These are phyloP conservation scores for Sisyra terminalis DNA, from an alignment of 2,888 invertebrate species.

Conservation along the genomic window DNA sequence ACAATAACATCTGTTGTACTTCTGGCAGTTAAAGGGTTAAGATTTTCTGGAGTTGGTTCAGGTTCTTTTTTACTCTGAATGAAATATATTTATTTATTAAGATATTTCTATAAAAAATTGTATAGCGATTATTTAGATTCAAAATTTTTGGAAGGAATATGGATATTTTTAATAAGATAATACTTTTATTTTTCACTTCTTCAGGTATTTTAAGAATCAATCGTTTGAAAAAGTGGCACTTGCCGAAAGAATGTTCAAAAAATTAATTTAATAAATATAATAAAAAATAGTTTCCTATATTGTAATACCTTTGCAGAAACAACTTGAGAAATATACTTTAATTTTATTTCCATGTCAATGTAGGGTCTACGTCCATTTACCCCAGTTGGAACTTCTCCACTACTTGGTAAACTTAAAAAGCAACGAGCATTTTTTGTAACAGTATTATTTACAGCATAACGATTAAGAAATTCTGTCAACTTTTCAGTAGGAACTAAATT, in stretches of 20 bases:
- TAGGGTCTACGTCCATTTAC: conserved; percentile 23
- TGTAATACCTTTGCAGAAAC: conserved; percentile 11
- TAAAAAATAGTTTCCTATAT: too few species aligned
- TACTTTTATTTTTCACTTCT: too few species aligned
- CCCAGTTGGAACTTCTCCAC: conserved; percentile 12
- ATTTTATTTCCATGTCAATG: conserved; percentile 32
- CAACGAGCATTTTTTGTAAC: conserved; percentile 31
- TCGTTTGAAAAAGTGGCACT: too few species aligned
- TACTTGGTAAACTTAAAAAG: conserved; percentile 25
- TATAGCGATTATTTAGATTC: too few species aligned
- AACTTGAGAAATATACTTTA: conserved; percentile 22
- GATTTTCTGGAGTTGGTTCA: background rate
- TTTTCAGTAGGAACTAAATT: conserved; percentile 30
- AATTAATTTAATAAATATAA: too few species aligned
- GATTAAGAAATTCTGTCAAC: conserved; percentile 23
- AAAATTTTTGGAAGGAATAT: too few species aligned
- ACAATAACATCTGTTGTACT: conserved; percentile 3
- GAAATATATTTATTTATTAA: too few species aligned
- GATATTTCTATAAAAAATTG: too few species aligned
- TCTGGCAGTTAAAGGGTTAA: background rate
- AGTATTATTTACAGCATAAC: conserved; percentile 23
- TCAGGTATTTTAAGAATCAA: too few species aligned
- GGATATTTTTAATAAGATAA: too few species aligned
- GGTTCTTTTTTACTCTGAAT: background rate
- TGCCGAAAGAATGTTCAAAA: too few species aligned